These are phyloP conservation scores for Echinometra lucunter DNA, from an alignment of 53 echinoderm and acorn worm species.

Conservation along the genomic window DNA sequence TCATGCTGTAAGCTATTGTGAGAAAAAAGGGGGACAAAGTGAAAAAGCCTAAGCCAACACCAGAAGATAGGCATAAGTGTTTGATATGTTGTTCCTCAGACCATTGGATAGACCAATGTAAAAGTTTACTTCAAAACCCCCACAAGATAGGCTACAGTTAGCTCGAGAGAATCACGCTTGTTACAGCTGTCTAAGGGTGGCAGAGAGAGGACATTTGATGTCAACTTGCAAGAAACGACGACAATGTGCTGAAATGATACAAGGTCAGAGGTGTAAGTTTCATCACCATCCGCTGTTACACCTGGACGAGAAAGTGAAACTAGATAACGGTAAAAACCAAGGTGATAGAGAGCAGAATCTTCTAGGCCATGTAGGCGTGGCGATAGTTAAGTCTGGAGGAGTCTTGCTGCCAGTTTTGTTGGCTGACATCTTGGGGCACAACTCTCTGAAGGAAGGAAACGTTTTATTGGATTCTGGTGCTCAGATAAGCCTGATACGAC, in stretches of 20 bases:
- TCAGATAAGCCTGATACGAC: constrained; percentile 69
- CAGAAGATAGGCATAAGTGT: constrained; percentile 68
- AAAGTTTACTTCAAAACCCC: constrained; percentile 40
- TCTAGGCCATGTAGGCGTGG: constrained; percentile 16
- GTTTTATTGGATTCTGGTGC: constrained; percentile 71
- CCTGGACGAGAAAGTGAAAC: background rate
- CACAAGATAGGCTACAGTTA: constrained; percentile 43
- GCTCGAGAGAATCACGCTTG: constrained; percentile 73
- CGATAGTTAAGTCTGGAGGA: background rate
- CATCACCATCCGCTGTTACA: constrained; percentile 72
- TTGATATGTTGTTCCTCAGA: constrained; percentile 68
- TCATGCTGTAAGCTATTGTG: no score
- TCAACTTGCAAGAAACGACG: constrained; percentile 60
- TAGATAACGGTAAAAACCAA: background rate
- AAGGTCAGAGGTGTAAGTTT: constrained; percentile 38
- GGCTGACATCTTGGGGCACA: constrained; percentile 4
- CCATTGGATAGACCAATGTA: constrained; percentile 80
- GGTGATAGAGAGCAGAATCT: background rate
- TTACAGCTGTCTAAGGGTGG: constrained; percentile 83
- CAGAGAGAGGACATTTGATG: constrained; percentile 70
- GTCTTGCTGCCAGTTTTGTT: constrained; percentile 53
- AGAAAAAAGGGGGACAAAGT: background rate
- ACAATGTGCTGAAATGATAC: constrained; percentile 57
- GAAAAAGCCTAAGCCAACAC: background rate
- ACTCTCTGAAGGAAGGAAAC: constrained; percentile 3